Evolutionary conservation across 1,140 invertebrate genomes (phyloP), one percentile per base, ranked within the genome.

Genomic region (Venturia canescens): DNA sequence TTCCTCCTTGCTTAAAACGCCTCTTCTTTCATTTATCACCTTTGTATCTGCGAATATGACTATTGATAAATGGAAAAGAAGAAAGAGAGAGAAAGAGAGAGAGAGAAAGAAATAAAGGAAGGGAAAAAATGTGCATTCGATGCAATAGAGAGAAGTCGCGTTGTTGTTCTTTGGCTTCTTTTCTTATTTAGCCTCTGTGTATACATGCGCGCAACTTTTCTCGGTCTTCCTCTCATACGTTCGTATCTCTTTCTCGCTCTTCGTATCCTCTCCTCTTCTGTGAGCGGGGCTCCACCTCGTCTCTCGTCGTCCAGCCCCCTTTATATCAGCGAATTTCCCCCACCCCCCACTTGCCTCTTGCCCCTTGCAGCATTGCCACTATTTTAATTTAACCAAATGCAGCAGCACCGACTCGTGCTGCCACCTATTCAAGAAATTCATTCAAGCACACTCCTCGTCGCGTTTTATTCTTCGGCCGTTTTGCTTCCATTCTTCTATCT

Each of bases 201-300:
- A 29, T 63, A 50, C 27, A 53, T 63, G 53, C 34, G 78, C 83
- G 87, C 86, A 85, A 84, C 85, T 85, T 86, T 86, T 86, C 83
- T 80, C 82, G 79, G 83, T 90, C 87, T 29, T 16, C 26, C 63
- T 76, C 57, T n/a, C 53, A 34, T 27, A 18, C 60, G 79, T 82
- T 26, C 34, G 29, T 69, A 34, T 50, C 48, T 69, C 21, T 69
- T 27, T 69, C 77, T 79, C 38, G 23, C 78, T 69, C 72, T 71
- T 60, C 44, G 38, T 29, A 6, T 48, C 60, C 11, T 63, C 23
- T 26, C 23, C 60, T 63, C 23, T 63, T 57, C 18, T 57, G 3
- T 7, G 18, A 0, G 18, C 53, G 5, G 18, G 48, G n/a, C 57
- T 27, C 3, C 23, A 16, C 50, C 50, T 11, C 48, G 27, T 72